These are phyloP conservation scores for Tamandua tetradactyla DNA, from an alignment of 2,797 vertebrate genomes.

Conservation along the genomic window DNA sequence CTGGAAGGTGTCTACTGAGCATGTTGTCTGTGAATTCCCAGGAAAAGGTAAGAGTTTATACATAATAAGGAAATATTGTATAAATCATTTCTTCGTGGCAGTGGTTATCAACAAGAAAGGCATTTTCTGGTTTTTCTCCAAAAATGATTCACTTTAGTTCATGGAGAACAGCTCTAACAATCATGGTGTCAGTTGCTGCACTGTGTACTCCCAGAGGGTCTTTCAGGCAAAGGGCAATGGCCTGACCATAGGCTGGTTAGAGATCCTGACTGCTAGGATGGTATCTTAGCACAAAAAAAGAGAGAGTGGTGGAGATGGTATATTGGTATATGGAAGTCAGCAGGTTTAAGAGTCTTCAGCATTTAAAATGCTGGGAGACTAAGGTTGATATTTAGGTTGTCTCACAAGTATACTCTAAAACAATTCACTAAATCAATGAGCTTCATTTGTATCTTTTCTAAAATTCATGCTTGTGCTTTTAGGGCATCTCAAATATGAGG, in stretches of 20 bases:
- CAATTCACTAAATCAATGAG: background rate
- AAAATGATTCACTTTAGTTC: background rate
- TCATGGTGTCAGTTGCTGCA: background rate
- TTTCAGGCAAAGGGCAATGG: background rate
- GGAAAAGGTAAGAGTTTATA: too few relatives aligned
- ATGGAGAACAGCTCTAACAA: background rate
- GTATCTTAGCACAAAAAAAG: background rate
- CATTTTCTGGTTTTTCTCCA: background rate
- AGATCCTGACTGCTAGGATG: background rate
- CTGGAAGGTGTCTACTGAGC: too few relatives aligned
- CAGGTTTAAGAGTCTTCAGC: background rate
- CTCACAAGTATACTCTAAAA: background rate
- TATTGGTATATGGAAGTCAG: background rate
- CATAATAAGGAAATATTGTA: background rate
- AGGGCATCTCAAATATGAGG: background rate
- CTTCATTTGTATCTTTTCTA: slow-evolving; percentile 18
- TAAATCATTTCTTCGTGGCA: background rate
- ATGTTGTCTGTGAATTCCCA: too few relatives aligned
- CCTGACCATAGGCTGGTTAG: background rate
- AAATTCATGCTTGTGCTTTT: background rate
- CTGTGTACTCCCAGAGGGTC: background rate
- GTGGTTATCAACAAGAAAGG: background rate
- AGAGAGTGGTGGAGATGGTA: background rate
- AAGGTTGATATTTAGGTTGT: background rate
- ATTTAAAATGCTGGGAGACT: background rate